Percentiles rank a stretch among this genome's conserved stretches.
Evolutionary conservation across 2,888 invertebrate species (phyloP).

Genomic region (Horisme vitalbata): DNA sequence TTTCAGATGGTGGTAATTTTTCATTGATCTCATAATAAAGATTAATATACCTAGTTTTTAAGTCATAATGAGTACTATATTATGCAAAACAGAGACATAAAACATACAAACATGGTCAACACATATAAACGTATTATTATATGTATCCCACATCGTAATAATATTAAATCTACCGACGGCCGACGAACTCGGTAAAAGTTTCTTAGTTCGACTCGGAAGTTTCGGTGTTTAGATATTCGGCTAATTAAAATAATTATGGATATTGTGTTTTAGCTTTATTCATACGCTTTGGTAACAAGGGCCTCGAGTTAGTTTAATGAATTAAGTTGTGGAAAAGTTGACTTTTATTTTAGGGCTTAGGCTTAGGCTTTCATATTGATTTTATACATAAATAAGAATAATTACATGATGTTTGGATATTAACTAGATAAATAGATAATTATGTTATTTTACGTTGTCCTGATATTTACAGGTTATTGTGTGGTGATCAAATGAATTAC

Average conservation of each 20-base stretch:
- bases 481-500: too few relatives aligned
- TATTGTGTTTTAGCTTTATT: conserved; percentile 6
- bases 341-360: background rate
- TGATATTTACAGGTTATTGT: too few relatives aligned
- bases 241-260: conserved; percentile 20
- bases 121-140: background rate
- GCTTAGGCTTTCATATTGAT: too few relatives aligned
- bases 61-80: background rate
- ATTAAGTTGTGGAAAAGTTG: conserved; percentile 1
- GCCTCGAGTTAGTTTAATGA: conserved; percentile 2
- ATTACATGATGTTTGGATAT: too few relatives aligned
- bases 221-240: conserved; percentile 12
- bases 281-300: conserved; percentile 11
- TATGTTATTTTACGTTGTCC: too few relatives aligned
- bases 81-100: background rate
- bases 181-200: conserved; percentile 16
- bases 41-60: too few relatives aligned
- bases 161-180: conserved; percentile 14
- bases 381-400: too few relatives aligned
- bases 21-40: too few relatives aligned
- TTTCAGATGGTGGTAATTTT: too few relatives aligned
- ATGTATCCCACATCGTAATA: background rate
- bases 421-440: too few relatives aligned
- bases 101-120: background rate
- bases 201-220: conserved; percentile 7